A percentile compares a stretch with the other conserved stretches of the same genome.
phyloP scores from a whole-genome alignment of 1,140 invertebrate genomes.

The Papilio aristodemus region DNA sequence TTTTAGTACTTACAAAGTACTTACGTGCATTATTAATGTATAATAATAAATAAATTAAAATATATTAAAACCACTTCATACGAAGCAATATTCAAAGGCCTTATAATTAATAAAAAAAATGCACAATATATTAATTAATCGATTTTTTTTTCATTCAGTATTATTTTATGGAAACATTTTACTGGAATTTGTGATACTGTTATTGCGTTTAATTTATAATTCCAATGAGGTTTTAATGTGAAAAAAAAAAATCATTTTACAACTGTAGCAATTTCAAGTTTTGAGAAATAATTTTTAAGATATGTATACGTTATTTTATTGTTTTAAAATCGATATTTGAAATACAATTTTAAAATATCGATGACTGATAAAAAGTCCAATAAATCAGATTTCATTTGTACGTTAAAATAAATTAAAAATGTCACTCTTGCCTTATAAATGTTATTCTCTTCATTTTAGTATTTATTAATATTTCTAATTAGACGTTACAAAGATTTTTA shows the following conservation, averaged over 20 bases:
- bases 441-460: background rate
- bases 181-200: conserved; percentile 61
- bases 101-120: conserved; percentile 51
- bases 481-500: background rate
- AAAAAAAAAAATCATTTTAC: background rate
- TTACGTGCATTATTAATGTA: conserved; percentile 44
- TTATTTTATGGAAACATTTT: conserved; percentile 63
- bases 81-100: conserved; percentile 70
- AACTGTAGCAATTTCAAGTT: too few species aligned
- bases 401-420: background rate
- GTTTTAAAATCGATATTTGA: background rate
- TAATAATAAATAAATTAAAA: conserved; percentile 28
- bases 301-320: background rate
- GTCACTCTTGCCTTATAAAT: background rate
- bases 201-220: conserved; percentile 36
- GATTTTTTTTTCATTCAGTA: conserved; percentile 57
- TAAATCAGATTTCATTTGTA: background rate
- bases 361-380: too few species aligned
- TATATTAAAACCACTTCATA: conserved; percentile 32
- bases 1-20: conserved; percentile 75
- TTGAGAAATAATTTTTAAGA: background rate
- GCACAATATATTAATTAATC: conserved; percentile 51
- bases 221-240: conserved; percentile 28
- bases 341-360: background rate
- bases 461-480: background rate